A percentile compares a stretch with the other conserved stretches of the same genome.
Conservation (phyloP, 2,888 invertebrate species). For the Archaeoteleia sp. region DNA sequence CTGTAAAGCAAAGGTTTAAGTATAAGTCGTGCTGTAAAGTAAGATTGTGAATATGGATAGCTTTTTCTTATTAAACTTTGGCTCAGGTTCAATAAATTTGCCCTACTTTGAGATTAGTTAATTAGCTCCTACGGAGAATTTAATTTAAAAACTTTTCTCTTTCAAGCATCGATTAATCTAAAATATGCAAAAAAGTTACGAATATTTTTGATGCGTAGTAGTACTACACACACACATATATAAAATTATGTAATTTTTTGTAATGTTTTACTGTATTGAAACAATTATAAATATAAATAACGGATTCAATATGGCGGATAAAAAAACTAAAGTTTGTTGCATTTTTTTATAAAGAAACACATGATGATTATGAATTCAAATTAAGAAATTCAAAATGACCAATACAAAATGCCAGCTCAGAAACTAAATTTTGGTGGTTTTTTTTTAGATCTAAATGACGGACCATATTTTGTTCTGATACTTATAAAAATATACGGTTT, state of each 20-base stretch:
- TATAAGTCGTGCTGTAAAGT: conserved; percentile 16
- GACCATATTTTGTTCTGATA: conserved; percentile 1
- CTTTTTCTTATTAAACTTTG: conserved; percentile 39
- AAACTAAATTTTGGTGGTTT: too few species aligned
- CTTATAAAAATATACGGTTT: too few species aligned
- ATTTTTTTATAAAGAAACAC: conserved; percentile 13
- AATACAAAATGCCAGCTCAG: too few species aligned
- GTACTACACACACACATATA: too few species aligned
- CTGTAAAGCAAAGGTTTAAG: conserved; percentile 20
- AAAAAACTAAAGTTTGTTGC: too few species aligned
- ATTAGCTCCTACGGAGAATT: conserved; percentile 43
- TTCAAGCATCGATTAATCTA: conserved; percentile 29
- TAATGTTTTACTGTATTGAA: too few species aligned
- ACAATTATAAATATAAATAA: too few species aligned
- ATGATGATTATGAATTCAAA: conserved; percentile 18
- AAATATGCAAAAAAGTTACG: conserved; percentile 16
- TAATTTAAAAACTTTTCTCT: conserved; percentile 30
- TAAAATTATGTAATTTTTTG: too few species aligned
- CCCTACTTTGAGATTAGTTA: conserved; percentile 46
- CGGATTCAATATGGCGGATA: too few species aligned
- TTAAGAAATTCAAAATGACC: conserved; percentile 1
- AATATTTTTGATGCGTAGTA: too few species aligned
- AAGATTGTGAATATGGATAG: conserved; percentile 26
- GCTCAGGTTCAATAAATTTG: conserved; percentile 48
- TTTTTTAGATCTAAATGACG: too few species aligned